Evolutionary conservation across 2,113 vertebrate species (phyloP).

Genomic region (Phycodurus eques): DNA sequence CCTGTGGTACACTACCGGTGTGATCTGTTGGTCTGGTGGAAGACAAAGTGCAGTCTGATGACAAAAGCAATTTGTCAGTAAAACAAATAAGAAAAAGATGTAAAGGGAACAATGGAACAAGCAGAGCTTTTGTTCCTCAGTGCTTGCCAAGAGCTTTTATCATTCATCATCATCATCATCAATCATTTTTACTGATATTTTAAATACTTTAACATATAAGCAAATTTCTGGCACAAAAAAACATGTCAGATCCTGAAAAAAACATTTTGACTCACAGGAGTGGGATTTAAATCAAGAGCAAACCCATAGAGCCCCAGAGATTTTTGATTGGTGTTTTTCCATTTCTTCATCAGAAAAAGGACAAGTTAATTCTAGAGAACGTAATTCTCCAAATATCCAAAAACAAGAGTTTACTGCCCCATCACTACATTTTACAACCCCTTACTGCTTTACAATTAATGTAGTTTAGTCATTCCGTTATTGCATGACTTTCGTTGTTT

Average conservation of each 20-base stretch:
- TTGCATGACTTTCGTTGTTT: too few species aligned
- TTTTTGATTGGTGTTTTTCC: neutral
- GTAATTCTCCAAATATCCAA: neutral
- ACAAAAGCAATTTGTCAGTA: slow-evolving; percentile 11
- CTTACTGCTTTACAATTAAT: neutral
- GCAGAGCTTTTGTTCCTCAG: neutral
- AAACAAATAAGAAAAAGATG: slow-evolving; percentile 14
- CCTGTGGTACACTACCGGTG: slow-evolving; percentile 20
- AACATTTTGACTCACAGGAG: neutral
- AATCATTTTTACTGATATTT: slow-evolving; percentile 6
- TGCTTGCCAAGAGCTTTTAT: slow-evolving; percentile 4
- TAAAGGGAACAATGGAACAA: slow-evolving; percentile 7
- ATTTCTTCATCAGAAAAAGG: neutral
- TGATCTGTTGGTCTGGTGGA: slow-evolving; percentile 20
- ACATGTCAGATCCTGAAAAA: neutral
- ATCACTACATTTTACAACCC: too few species aligned
- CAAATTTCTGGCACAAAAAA: neutral
- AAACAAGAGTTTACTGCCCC: too few species aligned
- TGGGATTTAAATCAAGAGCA: neutral
- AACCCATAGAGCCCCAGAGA: neutral
- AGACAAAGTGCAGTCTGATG: slow-evolving; percentile 10
- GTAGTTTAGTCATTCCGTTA: neutral
- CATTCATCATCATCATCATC: slow-evolving; percentile 2
- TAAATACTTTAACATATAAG: neutral
- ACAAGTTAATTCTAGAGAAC: neutral